phyloP scores from a whole-genome alignment of 2,113 vertebrate genomes.

The Lophius piscatorius region DNA sequence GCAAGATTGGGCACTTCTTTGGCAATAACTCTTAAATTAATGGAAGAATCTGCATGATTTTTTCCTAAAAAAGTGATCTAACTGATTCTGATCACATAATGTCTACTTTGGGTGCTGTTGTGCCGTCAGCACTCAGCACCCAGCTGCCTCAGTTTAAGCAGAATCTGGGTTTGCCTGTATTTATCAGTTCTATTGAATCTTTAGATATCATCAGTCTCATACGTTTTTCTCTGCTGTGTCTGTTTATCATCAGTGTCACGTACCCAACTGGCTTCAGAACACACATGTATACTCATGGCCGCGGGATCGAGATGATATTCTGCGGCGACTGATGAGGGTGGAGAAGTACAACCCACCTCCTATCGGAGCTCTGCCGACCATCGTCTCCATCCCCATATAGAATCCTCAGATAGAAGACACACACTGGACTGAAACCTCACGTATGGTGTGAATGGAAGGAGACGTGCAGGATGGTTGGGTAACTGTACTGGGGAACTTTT shows the following conservation, averaged over 20 bases:
- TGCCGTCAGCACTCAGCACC: no score
- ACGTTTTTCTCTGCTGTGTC: neutral
- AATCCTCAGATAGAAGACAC: neutral
- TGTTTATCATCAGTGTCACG: constrained; percentile 70
- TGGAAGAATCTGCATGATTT: no score
- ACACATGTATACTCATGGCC: constrained; percentile 83
- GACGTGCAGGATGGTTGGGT: neutral
- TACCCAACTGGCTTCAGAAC: constrained; percentile 84
- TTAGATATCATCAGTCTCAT: neutral
- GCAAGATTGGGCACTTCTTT: no score
- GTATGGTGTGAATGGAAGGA: constrained; percentile 11
- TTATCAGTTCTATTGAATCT: neutral
- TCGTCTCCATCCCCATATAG: constrained; percentile 82
- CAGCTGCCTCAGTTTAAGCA: no score
- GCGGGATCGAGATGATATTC: constrained; percentile 79
- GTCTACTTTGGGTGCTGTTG: no score
- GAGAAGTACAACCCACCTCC: constrained; percentile 85
- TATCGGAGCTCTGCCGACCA: constrained; percentile 81
- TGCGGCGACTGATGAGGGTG: constrained; percentile 82
- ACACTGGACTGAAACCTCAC: constrained; percentile 36
- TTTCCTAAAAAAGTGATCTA: no score
- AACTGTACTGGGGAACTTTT: no score
- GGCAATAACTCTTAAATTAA: no score
- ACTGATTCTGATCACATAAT: no score
- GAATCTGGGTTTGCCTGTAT: no score